Base-by-base conservation (phyloP, 2,888 invertebrate species). In the Cerceris rybyensis region DNA sequence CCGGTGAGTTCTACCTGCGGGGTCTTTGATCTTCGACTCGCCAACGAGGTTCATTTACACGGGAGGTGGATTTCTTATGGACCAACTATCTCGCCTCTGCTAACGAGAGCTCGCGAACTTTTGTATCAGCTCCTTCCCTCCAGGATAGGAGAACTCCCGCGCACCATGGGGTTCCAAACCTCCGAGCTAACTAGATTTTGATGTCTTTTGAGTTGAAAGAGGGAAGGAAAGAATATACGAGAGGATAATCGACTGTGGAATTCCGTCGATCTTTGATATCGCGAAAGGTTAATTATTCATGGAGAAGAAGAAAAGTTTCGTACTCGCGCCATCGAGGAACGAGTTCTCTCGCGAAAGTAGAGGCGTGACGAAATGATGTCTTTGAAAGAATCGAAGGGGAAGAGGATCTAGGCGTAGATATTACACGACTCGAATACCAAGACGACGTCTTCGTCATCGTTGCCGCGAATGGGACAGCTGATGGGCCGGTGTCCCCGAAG, bases 381-480 rank as follows among this genome's bases (percentile, higher is more conserved):
- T 28, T 4, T 28, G 28, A 28, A 28, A 28, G 28, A 28, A 28
- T 1, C 28, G 28, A 28, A 28, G 28, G 28, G 28, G 28, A 4
- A 28, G 4, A 4, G 4, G 28, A 4, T 4, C 28, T 28, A 28
- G 28, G 28, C 28, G 28, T 28, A 28, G 28, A 52, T 43, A 65
- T 50, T 66, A 46, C 13, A 43, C 58, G 68, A 16, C 6, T n/a
- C n/a, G 50, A 50, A 8, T 8, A 11, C 46, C 9, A 11, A 8
- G 46, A 11, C 46, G 46, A 67, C 58, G 55, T 8, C 14, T 28
- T 58, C 61, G 65, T 75, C 72, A 75, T 70, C 55, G 60, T 75
- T 58, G 77, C 66, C 73, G 84, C 88, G 88, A 91, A 90, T 89
- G 88, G 89, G 90, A 90, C 91, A 91, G 91, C 90, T 91, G 90